phyloP scores from a whole-genome alignment of 2,113 vertebrate genomes.

The Motacilla alba region DNA sequence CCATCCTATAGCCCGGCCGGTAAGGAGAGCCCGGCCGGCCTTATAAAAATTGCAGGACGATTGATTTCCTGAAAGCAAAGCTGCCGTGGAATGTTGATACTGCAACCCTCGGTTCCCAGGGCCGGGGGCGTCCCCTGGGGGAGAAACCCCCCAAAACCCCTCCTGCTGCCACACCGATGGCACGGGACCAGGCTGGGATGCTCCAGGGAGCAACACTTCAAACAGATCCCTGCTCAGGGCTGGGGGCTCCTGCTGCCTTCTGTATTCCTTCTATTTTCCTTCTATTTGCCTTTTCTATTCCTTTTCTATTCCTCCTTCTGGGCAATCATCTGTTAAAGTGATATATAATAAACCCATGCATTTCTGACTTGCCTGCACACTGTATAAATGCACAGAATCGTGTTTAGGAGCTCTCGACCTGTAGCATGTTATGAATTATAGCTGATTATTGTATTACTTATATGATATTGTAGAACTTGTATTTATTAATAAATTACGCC shows the following conservation, averaged over 20 bases:
- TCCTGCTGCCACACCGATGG: fast-evolving
- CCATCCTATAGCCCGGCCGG: neutral
- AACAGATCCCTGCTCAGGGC: neutral
- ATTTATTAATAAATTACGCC: neutral
- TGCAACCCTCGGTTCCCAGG: neutral
- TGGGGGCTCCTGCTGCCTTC: neutral
- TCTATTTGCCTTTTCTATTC: neutral
- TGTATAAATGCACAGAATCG: neutral
- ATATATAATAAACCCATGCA: neutral
- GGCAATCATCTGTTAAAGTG: neutral
- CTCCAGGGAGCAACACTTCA: fast-evolving
- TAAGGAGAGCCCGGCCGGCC: constrained; percentile 1
- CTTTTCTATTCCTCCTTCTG: neutral
- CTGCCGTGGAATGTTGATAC: constrained; percentile 32
- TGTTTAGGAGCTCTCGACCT: neutral
- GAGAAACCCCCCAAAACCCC: neutral
- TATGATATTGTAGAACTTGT: fast-evolving
- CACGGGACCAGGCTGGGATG: fast-evolving
- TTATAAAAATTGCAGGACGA: constrained; percentile 62
- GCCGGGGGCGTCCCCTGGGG: neutral
- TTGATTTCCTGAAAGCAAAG: constrained; percentile 46
- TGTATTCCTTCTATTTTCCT: fast-evolving
- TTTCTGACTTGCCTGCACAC: neutral
- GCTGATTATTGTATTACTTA: neutral
- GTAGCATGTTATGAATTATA: neutral